phyloP scores from a whole-genome alignment of 2,113 vertebrate genomes.

The Atractosteus spatula region DNA sequence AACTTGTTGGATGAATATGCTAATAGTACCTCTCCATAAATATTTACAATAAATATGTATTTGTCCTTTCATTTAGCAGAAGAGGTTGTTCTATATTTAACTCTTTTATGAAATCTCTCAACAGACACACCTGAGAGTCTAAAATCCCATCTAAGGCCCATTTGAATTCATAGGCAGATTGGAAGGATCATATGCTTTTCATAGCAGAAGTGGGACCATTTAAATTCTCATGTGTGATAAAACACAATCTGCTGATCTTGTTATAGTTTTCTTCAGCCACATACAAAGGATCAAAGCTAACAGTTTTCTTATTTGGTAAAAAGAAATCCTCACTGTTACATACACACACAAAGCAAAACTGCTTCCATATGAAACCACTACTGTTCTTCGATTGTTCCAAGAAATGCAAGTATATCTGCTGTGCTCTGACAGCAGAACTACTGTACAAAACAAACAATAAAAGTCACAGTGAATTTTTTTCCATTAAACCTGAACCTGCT shows the following conservation, averaged over 20 bases:
- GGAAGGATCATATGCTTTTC: constrained; percentile 37
- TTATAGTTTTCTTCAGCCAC: too few species aligned
- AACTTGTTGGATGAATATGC: constrained; percentile 12
- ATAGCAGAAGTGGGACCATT: constrained; percentile 37
- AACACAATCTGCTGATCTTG: constrained; percentile 16
- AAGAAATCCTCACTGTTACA: too few species aligned
- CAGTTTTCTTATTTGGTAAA: too few species aligned
- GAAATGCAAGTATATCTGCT: too few species aligned
- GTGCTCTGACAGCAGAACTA: too few species aligned
- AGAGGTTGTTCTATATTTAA: constrained; percentile 11
- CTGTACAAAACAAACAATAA: too few species aligned
- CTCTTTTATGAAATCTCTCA: constrained; percentile 14
- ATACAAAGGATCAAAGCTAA: too few species aligned
- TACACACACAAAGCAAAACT: too few species aligned
- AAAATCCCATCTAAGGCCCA: constrained; percentile 24
- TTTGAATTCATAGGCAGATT: constrained; percentile 35
- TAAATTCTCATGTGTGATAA: constrained; percentile 35
- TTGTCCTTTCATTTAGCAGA: constrained; percentile 12
- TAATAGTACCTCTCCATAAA: background rate
- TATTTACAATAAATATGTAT: background rate
- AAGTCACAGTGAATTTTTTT: too few species aligned
- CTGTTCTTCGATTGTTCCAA: too few species aligned
- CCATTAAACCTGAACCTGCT: too few species aligned
- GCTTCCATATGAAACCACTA: too few species aligned
- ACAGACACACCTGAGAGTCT: constrained; percentile 16